These are phyloP conservation scores for Periophthalmus modestus DNA, from an alignment of 2,113 vertebrate species.

Conservation along the genomic window DNA sequence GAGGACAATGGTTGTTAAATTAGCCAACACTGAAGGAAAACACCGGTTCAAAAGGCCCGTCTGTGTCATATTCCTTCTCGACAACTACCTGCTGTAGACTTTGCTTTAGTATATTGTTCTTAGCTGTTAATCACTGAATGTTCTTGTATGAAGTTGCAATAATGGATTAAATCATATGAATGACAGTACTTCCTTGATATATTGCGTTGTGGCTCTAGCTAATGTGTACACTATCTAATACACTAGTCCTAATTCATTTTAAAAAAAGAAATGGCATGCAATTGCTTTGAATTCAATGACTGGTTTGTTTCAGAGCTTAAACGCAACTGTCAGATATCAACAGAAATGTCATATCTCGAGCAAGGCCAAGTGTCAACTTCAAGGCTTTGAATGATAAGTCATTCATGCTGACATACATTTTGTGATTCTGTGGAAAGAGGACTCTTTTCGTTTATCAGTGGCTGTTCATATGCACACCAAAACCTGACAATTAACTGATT, in stretches of 20 bases:
- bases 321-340: background rate
- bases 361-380: background rate
- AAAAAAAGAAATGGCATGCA: background rate
- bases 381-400: background rate
- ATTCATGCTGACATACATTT: background rate
- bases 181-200: conserved; percentile 6
- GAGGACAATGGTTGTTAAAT: background rate
- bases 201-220: background rate
- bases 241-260: background rate
- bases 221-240: too few species aligned
- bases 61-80: background rate
- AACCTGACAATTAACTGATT: too few species aligned
- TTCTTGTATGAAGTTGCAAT: background rate
- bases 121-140: background rate
- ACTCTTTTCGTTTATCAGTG: too few species aligned
- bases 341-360: background rate
- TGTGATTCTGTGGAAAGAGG: background rate
- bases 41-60: conserved; percentile 23
- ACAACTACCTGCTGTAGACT: background rate
- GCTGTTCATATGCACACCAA: background rate
- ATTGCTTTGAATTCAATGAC: background rate
- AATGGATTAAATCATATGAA: background rate
- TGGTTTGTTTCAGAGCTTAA: background rate
- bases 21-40: background rate
- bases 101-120: background rate